Percentiles rank a stretch among this genome's conserved stretches.
These are phyloP conservation scores for Hypocryptadius cinnamomeus DNA, from an alignment of 2,113 vertebrate species.

Conservation along the genomic window DNA sequence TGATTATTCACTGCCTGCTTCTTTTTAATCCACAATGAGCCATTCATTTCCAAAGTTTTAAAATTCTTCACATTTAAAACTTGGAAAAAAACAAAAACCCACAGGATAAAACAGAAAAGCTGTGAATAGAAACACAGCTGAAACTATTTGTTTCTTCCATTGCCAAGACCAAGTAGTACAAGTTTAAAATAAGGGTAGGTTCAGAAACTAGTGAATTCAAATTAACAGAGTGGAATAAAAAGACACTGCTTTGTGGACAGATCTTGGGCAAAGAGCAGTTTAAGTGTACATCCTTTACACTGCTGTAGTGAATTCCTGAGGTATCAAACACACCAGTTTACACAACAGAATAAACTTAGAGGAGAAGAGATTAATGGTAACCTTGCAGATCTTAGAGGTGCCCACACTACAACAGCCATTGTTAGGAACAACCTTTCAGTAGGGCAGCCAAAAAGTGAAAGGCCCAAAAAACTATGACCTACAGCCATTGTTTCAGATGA, in stretches of 20 bases:
- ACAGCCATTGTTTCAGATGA: neutral
- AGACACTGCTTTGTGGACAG: neutral
- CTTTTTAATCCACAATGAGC: neutral
- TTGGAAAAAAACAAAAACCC: neutral
- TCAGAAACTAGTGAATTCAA: neutral
- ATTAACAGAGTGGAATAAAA: neutral
- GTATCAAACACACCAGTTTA: neutral
- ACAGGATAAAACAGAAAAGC: neutral
- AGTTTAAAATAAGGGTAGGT: neutral
- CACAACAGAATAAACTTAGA: neutral
- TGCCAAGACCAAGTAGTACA: neutral
- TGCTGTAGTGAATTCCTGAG: neutral
- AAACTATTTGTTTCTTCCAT: neutral
- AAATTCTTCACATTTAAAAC: neutral
- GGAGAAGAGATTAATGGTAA: neutral
- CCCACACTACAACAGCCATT: neutral
- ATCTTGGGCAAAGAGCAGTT: neutral
- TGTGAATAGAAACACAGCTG: neutral
- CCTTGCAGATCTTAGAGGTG: neutral
- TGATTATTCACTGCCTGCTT: neutral
- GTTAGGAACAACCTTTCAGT: neutral
- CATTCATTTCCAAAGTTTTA: neutral
- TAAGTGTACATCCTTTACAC: neutral
- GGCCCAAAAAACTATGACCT: neutral
- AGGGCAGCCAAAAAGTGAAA: neutral